phyloP scores from a whole-genome alignment of 2,797 vertebrate species.

The Poecilia picta region DNA sequence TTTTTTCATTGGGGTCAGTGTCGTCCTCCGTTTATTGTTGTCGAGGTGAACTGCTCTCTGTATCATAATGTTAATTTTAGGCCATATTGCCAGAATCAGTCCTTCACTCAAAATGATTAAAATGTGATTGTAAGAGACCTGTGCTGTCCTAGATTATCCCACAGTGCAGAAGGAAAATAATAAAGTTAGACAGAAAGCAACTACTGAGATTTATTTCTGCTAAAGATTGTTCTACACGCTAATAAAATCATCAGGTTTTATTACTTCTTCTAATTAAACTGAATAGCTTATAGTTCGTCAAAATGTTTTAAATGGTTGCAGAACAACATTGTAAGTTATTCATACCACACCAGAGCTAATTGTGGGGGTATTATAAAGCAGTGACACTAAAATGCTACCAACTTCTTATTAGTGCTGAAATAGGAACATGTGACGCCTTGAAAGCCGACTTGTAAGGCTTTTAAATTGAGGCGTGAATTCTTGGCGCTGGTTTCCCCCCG shows the following conservation, averaged over 20 bases:
- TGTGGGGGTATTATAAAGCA: neutral
- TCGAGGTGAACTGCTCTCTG: too few relatives aligned
- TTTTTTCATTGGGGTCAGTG: too few relatives aligned
- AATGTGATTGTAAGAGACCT: neutral
- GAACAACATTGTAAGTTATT: neutral
- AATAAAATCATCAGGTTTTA: neutral
- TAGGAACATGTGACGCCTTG: slow-evolving; percentile 20
- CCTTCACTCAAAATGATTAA: neutral
- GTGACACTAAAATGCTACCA: neutral
- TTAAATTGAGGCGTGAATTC: slow-evolving; percentile 40
- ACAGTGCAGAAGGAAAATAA: neutral
- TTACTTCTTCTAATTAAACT: neutral
- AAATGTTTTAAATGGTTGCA: neutral
- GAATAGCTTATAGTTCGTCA: neutral
- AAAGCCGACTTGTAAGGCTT: slow-evolving; percentile 27
- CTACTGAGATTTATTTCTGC: neutral
- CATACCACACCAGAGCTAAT: too few relatives aligned
- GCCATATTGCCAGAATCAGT: too few relatives aligned
- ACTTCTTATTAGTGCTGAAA: slow-evolving; percentile 2
- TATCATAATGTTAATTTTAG: too few relatives aligned
- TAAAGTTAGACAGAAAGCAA: neutral
- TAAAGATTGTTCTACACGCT: neutral
- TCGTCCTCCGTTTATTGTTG: too few relatives aligned
- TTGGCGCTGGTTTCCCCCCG: slow-evolving; percentile 21
- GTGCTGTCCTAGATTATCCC: neutral